Evolutionary conservation across 2,113 vertebrate species (phyloP), one percentile per base, ranked within the genome.

Genomic region (Procapra przewalskii): DNA sequence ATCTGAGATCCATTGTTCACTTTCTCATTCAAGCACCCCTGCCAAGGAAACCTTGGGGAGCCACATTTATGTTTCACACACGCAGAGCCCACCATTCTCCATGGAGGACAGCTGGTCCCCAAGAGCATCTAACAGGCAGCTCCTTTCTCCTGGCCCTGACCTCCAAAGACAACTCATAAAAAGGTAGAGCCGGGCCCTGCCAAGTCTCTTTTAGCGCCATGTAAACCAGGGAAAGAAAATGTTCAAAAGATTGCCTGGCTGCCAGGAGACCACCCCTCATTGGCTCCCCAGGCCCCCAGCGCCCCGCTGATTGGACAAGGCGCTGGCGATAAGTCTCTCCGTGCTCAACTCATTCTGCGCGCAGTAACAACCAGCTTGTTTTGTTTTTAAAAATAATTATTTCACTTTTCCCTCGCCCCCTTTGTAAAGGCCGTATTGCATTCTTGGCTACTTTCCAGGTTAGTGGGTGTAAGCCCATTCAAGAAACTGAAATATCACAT

Each of bases 381-480:
- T 59, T 95, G 31, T 50, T 84, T 67, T 81, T 45, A 27, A 88
- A 94, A 62, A 94, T 91, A 52, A 79, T 45, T 48, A 77, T 48
- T 93, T 92, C 75, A 52, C 83, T 90, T 84, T 79, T 67, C 43
- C 85, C 54, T 54, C 0, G 1, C 54, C 31, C 43, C 45, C 43
- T 43, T 23, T 33, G 82, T 89, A 48, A 89, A 88, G 25, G 43
- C 33, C 83, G 7, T 23, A 31, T 16, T 50, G 52, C 52, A 57
- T 81, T 95, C 86, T 77, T 94, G 96, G 97, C 91, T 80, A 23
- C 50, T 31, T 89, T 97, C 71, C 96, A 97, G 87, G 21, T 14
- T 48, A 8, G 83, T 40, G 83, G 36, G 31, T 40, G 27, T 87
- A 93, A 90, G 23, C n/a, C 71, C 83, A 91, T 88, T 89, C 87